Evolutionary conservation across 1,140 invertebrate species (phyloP).

Genomic region (Sitobion miscanthi): DNA sequence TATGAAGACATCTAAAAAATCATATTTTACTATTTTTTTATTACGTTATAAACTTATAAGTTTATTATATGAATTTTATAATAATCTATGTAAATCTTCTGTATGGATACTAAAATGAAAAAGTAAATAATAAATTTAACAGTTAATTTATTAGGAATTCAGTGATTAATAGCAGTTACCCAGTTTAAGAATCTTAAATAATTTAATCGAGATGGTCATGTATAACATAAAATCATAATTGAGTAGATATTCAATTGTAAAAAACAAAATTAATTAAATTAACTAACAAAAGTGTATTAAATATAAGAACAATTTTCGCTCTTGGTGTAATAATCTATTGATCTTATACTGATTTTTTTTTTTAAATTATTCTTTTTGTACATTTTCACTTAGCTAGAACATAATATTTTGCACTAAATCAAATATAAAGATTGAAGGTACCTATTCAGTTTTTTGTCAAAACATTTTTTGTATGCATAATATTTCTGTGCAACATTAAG

Average conservation of each 20-base stretch:
- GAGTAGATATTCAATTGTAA: neutral
- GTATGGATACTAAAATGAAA: neutral
- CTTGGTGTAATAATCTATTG: neutral
- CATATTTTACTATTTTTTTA: no score
- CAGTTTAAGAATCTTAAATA: neutral
- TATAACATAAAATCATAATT: neutral
- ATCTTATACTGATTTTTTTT: neutral
- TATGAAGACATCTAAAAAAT: neutral
- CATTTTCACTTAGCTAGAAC: fast-evolving
- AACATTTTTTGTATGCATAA: neutral
- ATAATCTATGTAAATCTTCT: neutral
- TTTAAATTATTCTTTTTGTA: neutral
- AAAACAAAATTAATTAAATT: neutral
- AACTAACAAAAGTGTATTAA: neutral
- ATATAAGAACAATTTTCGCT: neutral
- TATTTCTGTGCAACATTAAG: neutral
- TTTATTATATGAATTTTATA: neutral
- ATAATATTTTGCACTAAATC: neutral
- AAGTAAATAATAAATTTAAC: neutral
- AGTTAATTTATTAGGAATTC: no score
- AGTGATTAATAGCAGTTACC: neutral
- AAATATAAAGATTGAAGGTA: neutral
- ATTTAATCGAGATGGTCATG: neutral
- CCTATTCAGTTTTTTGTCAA: neutral
- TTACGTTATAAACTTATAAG: no score